Conservation (phyloP, 2,888 invertebrate species). For the Pandemis heparana region DNA sequence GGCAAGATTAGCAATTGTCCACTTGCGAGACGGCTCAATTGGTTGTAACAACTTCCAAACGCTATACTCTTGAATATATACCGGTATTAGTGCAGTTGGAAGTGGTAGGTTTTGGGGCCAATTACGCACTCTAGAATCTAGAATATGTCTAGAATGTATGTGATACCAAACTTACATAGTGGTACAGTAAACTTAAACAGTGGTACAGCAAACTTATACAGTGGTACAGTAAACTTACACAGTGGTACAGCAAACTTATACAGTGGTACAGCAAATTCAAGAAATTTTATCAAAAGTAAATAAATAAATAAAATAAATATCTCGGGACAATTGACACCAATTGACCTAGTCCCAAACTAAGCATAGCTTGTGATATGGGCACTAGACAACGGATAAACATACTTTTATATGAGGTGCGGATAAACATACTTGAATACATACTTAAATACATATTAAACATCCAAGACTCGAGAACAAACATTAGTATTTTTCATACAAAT, state of each 20-base stretch:
- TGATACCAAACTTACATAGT: neutral
- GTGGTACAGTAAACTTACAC: too few relatives aligned
- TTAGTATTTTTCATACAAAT: too few relatives aligned
- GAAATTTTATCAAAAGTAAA: too few relatives aligned
- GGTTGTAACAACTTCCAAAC: constrained; percentile 38
- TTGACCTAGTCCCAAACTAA: neutral
- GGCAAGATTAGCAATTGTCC: constrained; percentile 40
- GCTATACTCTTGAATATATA: constrained; percentile 23
- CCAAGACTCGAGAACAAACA: too few relatives aligned
- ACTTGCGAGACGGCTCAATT: constrained; percentile 42
- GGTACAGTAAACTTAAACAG: too few relatives aligned
- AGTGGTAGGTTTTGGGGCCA: neutral
- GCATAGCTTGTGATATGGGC: too few relatives aligned
- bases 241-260: neutral
- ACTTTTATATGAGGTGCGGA: too few relatives aligned
- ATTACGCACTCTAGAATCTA: neutral
- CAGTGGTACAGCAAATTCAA: too few relatives aligned
- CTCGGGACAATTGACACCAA: neutral
- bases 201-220: neutral
- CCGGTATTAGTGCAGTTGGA: constrained; percentile 8
- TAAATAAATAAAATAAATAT: too few relatives aligned
- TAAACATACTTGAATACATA: too few relatives aligned
- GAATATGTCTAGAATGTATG: neutral
- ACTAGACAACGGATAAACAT: too few relatives aligned
- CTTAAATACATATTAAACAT: too few relatives aligned